Conservation (phyloP, 1,140 invertebrate genomes). For the Probaryconus sp. region DNA sequence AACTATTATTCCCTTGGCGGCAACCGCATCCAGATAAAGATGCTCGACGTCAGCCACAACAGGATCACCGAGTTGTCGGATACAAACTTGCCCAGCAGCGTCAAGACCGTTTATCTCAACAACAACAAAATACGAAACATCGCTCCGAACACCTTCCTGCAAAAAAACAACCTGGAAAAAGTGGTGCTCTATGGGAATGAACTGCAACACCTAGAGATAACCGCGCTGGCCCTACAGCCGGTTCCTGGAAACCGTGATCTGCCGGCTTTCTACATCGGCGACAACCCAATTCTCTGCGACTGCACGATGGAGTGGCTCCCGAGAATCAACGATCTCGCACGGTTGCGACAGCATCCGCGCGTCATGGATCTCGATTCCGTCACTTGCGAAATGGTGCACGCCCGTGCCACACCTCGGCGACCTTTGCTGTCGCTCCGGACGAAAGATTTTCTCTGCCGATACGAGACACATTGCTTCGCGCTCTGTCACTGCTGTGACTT, state of each 20-base stretch:
- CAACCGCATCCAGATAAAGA: conserved; percentile 83
- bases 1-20: conserved; percentile 82
- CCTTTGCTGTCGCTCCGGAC: conserved; percentile 90
- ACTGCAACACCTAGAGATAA: conserved; percentile 85
- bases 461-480: conserved; percentile 95
- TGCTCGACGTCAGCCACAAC: conserved; percentile 87
- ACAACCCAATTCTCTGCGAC: conserved; percentile 90
- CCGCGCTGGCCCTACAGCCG: conserved; percentile 83
- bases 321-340: conserved; percentile 84
- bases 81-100: conserved; percentile 84
- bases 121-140: conserved; percentile 86
- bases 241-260: conserved; percentile 82
- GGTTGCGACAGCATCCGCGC: conserved; percentile 88
- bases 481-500: conserved; percentile 96
- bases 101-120: conserved; percentile 87
- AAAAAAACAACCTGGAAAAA: conserved; percentile 83
- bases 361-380: conserved; percentile 95
- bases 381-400: conserved; percentile 93
- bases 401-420: conserved; percentile 87
- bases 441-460: conserved; percentile 94
- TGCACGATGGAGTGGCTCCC: conserved; percentile 92
- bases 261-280: conserved; percentile 88
- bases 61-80: conserved; percentile 83
- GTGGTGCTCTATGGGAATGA: conserved; percentile 88
- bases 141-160: conserved; percentile 85